phyloP scores from a whole-genome alignment of 2,797 vertebrate genomes.

The Sebastes cheni region DNA sequence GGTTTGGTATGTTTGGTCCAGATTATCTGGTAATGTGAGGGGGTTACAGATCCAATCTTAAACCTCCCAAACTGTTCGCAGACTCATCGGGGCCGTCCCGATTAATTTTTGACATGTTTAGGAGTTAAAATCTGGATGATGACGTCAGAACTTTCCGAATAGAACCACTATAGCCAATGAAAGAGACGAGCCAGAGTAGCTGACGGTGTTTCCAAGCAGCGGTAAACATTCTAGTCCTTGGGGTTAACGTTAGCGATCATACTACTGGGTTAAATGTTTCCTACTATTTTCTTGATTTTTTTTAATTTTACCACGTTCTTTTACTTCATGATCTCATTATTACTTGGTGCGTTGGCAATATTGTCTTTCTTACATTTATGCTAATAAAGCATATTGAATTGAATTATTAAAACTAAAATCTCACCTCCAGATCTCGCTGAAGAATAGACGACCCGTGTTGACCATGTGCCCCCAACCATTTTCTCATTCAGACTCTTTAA shows the following conservation, averaged over 20 bases:
- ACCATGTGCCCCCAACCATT: neutral
- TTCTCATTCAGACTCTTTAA: neutral
- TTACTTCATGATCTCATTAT: neutral
- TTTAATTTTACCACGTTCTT: neutral
- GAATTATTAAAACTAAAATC: neutral
- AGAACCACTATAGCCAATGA: neutral
- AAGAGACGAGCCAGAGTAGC: no score
- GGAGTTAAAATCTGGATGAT: neutral
- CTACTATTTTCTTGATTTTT: neutral
- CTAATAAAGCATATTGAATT: neutral
- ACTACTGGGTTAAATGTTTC: neutral
- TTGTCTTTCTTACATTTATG: neutral
- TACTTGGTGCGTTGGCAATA: neutral
- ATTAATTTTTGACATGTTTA: neutral
- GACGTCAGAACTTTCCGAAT: fast-evolving
- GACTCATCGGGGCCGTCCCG: neutral
- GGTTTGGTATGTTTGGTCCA: neutral
- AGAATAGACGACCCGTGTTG: neutral
- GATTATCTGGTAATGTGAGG: neutral
- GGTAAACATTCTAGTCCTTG: neutral
- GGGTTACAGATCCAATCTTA: neutral
- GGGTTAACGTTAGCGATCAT: no score
- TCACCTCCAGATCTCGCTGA: neutral
- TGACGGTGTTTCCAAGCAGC: neutral
- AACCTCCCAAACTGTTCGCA: neutral